These are phyloP conservation scores for Myoxocephalus aenaeus DNA, from an alignment of 2,797 vertebrate genomes.

Conservation along the genomic window DNA sequence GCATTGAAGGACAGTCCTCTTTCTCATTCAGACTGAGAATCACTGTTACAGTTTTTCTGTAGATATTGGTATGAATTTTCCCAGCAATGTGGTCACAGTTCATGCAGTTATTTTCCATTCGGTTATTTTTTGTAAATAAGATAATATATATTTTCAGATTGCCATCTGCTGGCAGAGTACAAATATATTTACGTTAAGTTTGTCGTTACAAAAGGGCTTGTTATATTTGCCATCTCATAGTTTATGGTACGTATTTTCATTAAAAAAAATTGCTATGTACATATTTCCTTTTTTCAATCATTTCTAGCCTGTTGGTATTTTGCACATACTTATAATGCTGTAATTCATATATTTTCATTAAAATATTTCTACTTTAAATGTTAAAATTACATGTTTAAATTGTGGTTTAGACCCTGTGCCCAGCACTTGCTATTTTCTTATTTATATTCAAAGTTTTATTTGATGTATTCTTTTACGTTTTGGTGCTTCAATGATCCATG, in stretches of 20 bases:
- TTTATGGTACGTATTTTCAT: slow-evolving; percentile 58
- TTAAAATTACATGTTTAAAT: slow-evolving; percentile 32
- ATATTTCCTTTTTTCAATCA: slow-evolving; percentile 33
- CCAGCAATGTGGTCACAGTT: slow-evolving; percentile 40
- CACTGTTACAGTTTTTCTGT: slow-evolving; percentile 66
- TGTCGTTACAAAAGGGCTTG: slow-evolving; percentile 86
- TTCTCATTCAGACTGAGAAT: slow-evolving; percentile 43
- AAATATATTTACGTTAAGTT: slow-evolving; percentile 86
- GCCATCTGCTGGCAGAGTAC: slow-evolving; percentile 93
- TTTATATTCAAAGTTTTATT: slow-evolving; percentile 52
- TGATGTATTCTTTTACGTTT: slow-evolving; percentile 39
- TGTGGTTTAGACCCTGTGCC: slow-evolving; percentile 27
- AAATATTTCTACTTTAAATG: slow-evolving; percentile 58
- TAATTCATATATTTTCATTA: slow-evolving; percentile 58
- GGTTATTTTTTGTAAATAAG: slow-evolving; percentile 65
- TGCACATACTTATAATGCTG: slow-evolving; percentile 70
- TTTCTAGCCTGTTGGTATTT: slow-evolving; percentile 60
- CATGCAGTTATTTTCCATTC: slow-evolving; percentile 39
- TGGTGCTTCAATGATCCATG: slow-evolving; percentile 61
- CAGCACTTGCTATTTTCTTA: slow-evolving; percentile 50
- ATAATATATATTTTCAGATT: slow-evolving; percentile 86
- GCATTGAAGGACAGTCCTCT: slow-evolving; percentile 48
- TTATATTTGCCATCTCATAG: slow-evolving; percentile 83
- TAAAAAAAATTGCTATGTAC: slow-evolving; percentile 33
- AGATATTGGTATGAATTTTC: slow-evolving; percentile 38